Evolutionary conservation across 1,140 invertebrate species (phyloP).

Genomic region (Lepidostoma basale): DNA sequence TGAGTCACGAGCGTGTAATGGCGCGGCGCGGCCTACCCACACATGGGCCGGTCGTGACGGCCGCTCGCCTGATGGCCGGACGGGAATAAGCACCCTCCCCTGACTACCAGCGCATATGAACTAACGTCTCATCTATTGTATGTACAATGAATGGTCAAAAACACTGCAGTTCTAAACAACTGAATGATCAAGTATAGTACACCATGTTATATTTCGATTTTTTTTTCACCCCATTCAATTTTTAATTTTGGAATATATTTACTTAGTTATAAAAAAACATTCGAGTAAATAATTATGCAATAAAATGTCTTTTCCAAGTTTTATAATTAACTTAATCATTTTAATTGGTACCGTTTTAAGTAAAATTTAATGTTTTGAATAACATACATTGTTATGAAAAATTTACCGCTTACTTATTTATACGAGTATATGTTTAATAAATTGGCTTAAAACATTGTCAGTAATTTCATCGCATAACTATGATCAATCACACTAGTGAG

Average conservation of each 20-base stretch:
- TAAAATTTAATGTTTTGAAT: no score
- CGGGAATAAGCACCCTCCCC: not conserved
- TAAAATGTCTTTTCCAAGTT: no score
- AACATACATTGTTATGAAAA: no score
- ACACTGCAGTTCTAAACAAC: not conserved
- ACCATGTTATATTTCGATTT: not conserved
- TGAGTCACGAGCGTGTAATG: constrained; percentile 44
- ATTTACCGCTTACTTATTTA: no score
- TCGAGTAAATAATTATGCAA: no score
- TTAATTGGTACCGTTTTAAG: no score
- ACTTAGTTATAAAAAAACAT: no score
- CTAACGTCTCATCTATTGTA: not conserved
- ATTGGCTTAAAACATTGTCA: no score
- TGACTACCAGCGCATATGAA: not conserved
- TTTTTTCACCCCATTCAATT: not conserved
- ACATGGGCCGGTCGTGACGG: constrained; percentile 35
- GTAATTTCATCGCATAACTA: no score
- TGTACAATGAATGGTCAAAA: not conserved
- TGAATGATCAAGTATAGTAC: not conserved
- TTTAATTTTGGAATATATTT: not conserved
- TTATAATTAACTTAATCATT: no score
- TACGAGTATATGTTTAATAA: no score
- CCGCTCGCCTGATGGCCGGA: not conserved
- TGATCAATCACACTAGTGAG: no score
- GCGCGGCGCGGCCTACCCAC: constrained; percentile 27